Conservation (phyloP, 2,888 invertebrate genomes). For the Apotomis capreana region DNA sequence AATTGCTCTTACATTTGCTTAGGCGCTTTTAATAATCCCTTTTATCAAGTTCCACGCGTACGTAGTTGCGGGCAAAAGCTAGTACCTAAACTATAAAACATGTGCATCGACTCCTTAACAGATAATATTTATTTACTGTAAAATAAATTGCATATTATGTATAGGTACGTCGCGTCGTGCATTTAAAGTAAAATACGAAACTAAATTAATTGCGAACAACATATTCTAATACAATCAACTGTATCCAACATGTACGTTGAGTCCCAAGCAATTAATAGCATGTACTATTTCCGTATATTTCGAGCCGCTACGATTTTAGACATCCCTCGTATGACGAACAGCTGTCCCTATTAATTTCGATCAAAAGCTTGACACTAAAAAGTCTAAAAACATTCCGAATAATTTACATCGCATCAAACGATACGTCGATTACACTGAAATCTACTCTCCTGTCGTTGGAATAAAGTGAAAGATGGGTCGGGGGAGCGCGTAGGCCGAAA, state of each 20-base stretch:
- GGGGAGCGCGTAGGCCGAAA: constrained; percentile 1
- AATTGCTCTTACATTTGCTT: too few species aligned
- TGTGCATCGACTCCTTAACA: too few species aligned
- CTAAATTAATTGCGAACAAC: too few species aligned
- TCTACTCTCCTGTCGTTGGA: constrained; percentile 12
- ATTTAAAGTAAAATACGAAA: too few species aligned
- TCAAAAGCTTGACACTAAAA: constrained; percentile 48
- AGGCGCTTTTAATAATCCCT: too few species aligned
- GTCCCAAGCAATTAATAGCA: constrained; percentile 11
- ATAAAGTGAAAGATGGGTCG: constrained; percentile 6
- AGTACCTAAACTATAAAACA: too few species aligned
- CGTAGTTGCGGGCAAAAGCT: too few species aligned
- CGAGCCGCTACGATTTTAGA: constrained; percentile 41
- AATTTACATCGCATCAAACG: constrained; percentile 39
- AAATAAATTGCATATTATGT: too few species aligned
- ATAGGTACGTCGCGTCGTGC: too few species aligned
- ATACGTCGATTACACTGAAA: constrained; percentile 4
- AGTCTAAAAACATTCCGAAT: constrained; percentile 42
- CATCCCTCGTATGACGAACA: constrained; percentile 44
- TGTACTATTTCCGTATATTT: constrained; percentile 8
- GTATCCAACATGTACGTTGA: constrained; percentile 13
- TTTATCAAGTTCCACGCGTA: too few species aligned
- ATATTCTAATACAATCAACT: background rate
- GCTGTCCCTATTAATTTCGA: constrained; percentile 51
- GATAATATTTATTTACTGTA: too few species aligned